These are phyloP conservation scores for Drosophila nikananu DNA, from an alignment of 1,140 invertebrate species.

Conservation along the genomic window DNA sequence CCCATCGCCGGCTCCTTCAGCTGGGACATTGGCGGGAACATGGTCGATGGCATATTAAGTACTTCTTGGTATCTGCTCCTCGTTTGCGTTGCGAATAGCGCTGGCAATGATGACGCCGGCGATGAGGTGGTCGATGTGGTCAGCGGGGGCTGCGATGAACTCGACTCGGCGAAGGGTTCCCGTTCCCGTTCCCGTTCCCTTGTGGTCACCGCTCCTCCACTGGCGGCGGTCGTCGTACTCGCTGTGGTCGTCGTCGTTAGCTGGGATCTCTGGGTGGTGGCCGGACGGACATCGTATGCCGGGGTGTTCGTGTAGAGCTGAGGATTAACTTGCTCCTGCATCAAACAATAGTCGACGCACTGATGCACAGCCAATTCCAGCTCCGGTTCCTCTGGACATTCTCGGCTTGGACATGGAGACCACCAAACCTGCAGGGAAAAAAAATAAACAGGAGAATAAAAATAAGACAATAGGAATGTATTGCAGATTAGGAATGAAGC, in stretches of 20 bases:
- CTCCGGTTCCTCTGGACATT: slow-evolving; percentile 90
- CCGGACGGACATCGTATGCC: slow-evolving; percentile 59
- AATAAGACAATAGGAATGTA: slow-evolving; percentile 22
- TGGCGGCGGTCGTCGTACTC: slow-evolving; percentile 10
- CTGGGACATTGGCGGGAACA: slow-evolving; percentile 79
- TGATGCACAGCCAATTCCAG: slow-evolving; percentile 89
- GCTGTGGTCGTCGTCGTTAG: slow-evolving; percentile 37
- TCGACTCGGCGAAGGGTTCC: slow-evolving; percentile 4
- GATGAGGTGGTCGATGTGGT: slow-evolving; percentile 58
- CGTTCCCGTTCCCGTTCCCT: too few species aligned
- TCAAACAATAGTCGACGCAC: slow-evolving; percentile 89
- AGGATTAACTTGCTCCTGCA: slow-evolving; percentile 85
- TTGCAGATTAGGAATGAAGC: slow-evolving; percentile 31
- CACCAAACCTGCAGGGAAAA: slow-evolving; percentile 88
- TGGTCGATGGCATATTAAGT: slow-evolving; percentile 85
- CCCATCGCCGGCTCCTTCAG: slow-evolving; percentile 31
- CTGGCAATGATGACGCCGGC: slow-evolving; percentile 73
- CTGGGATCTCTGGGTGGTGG: slow-evolving; percentile 26
- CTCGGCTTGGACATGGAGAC: slow-evolving; percentile 91
- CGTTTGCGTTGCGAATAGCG: slow-evolving; percentile 77
- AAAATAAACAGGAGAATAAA: not conserved
- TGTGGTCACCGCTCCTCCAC: slow-evolving; percentile 27
- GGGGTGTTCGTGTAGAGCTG: slow-evolving; percentile 69
- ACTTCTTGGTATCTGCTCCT: slow-evolving; percentile 85
- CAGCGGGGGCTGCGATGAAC: slow-evolving; percentile 18